Conservation (phyloP, 2,888 invertebrate species). For the Spodoptera picta region DNA sequence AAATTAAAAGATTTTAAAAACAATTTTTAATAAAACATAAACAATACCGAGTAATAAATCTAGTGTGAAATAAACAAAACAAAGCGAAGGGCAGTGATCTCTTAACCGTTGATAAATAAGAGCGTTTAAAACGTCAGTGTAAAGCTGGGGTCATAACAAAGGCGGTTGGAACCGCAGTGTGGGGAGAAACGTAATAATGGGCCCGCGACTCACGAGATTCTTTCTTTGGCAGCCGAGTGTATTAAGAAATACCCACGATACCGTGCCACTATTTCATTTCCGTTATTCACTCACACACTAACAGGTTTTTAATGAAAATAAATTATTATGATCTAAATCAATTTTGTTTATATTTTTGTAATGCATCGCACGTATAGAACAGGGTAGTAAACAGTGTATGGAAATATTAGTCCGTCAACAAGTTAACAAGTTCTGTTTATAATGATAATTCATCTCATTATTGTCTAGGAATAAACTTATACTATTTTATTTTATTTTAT, state of each 20-base stretch:
- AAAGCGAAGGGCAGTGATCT: slow-evolving; percentile 34
- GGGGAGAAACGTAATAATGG: slow-evolving; percentile 64
- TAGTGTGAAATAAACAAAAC: slow-evolving; percentile 25
- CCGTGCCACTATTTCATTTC: slow-evolving; percentile 66
- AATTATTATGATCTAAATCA: slow-evolving; percentile 16
- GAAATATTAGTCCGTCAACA: too few species aligned
- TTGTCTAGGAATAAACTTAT: too few species aligned
- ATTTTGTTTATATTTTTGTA: not conserved
- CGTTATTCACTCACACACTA: slow-evolving; percentile 53
- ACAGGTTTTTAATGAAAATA: slow-evolving; percentile 35
- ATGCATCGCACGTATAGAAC: too few species aligned
- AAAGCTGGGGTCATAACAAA: slow-evolving; percentile 58
- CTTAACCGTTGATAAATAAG: slow-evolving; percentile 44
- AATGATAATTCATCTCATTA: too few species aligned
- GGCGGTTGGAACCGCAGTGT: slow-evolving; percentile 54
- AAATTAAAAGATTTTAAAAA: not conserved
- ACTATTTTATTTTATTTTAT: too few species aligned
- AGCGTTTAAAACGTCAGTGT: slow-evolving; percentile 50
- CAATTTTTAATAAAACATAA: slow-evolving; percentile 6
- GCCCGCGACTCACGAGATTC: slow-evolving; percentile 63
- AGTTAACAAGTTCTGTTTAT: too few species aligned
- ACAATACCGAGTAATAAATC: slow-evolving; percentile 14
- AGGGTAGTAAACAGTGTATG: too few species aligned
- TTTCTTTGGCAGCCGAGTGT: slow-evolving; percentile 67
- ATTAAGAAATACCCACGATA: slow-evolving; percentile 68